Evolutionary conservation across 2,888 invertebrate genomes (phyloP), one percentile per base, ranked within the genome.

Genomic region (Drosophila mercatorum): DNA sequence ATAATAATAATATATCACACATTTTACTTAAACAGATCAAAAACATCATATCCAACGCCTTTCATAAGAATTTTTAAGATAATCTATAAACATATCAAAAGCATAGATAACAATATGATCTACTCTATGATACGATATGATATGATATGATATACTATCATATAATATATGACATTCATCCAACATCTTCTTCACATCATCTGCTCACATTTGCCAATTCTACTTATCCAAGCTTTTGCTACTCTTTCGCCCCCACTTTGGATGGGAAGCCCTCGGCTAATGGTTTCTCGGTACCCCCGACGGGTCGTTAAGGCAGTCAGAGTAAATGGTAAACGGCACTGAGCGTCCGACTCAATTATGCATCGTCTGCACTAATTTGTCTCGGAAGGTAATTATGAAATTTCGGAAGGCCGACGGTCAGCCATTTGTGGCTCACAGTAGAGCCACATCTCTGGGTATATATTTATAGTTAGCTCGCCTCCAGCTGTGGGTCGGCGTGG

Each of bases 321-420:
- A 26, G 46, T 14, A 64, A 49, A 58, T 68, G 63, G 34, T 49
- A 66, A 77, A 63, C 65, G 68, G 43, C 57, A 80, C 64, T 46
- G 49, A 58, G 79, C 58, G 28, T 53, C 72, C 68, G 65, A 47
- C 60, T 80, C 65, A 78, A 80, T 78, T 72, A 77, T 76, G 67
- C 17, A n/a, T 61, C 65, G 55, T 36, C 61, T 59, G 75, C 67
- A 76, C 62, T 60, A 66, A 70, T 60, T 55, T 56, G 52, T 53
- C 55, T 53, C 41, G 34, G 49, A 64, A 59, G 76, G 76, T 80
- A 77, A 78, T 78, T 78, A 78, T 78, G 65, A 77, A 77, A 53
- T 65, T 80, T 71, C 34, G 55, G 63, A 52, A 41, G 51, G 51
- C 51, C 31, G 51, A 36, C 51, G 56, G 73, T 43, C 74, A 66